A percentile compares a stretch with the other conserved stretches of the same genome.
Evolutionary conservation across 2,797 vertebrate species (phyloP).

Genomic region (Neopelma chrysocephalum): DNA sequence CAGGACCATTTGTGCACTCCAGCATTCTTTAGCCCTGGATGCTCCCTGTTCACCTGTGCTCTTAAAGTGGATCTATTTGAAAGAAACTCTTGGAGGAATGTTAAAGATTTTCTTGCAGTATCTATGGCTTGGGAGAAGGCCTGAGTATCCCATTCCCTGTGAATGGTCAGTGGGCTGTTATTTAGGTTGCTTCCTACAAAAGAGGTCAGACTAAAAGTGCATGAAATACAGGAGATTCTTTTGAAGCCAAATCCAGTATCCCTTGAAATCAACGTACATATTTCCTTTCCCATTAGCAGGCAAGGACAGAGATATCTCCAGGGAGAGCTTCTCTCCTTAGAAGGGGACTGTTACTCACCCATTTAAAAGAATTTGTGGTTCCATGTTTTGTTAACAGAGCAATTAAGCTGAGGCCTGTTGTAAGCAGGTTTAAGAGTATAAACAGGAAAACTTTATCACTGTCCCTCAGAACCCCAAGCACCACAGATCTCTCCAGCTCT

Average conservation of each 20-base stretch:
- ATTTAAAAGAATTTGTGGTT: background rate
- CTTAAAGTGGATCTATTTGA: background rate
- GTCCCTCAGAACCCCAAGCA: background rate
- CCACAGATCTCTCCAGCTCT: background rate
- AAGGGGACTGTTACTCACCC: background rate
- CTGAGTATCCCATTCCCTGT: background rate
- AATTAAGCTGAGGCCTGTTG: background rate
- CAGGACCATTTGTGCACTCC: conserved; percentile 2
- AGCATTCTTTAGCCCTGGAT: background rate
- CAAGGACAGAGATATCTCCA: background rate
- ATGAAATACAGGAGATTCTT: background rate
- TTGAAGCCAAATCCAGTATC: background rate
- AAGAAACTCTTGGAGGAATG: background rate
- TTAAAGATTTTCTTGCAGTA: background rate
- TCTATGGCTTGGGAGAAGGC: background rate
- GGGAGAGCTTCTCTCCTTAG: background rate
- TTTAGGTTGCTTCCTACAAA: background rate
- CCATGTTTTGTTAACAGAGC: background rate
- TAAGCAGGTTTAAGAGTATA: background rate
- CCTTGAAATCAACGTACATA: background rate
- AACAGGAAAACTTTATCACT: background rate
- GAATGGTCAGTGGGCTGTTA: background rate
- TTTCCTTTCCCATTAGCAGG: background rate
- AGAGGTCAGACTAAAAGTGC: background rate
- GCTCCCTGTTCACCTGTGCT: conserved; percentile 53